Evolutionary conservation across 2,888 invertebrate genomes (phyloP).

Genomic region (Rhagophthalmus giganteus): DNA sequence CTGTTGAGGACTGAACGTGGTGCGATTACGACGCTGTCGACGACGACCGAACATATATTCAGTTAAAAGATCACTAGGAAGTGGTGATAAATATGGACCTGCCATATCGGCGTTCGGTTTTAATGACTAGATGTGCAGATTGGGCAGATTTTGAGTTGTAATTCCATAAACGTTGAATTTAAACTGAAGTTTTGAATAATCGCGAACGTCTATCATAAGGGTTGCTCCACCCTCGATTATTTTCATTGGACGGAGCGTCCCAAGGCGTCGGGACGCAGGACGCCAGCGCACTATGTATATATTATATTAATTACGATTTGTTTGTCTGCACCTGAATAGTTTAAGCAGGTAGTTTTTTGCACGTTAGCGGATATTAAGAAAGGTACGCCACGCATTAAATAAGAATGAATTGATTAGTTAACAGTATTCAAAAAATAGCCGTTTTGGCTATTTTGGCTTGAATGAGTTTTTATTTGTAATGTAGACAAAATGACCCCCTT

Average conservation of each 20-base stretch:
- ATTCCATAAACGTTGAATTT: slow-evolving; percentile 29
- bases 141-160: slow-evolving; percentile 5
- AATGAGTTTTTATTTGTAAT: too few relatives aligned
- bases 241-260: slow-evolving; percentile 49
- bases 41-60: slow-evolving; percentile 92
- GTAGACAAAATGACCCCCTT: too few relatives aligned
- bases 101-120: slow-evolving; percentile 63
- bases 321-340: too few relatives aligned
- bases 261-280: slow-evolving; percentile 52
- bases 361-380: too few relatives aligned
- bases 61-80: slow-evolving; percentile 85
- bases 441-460: too few relatives aligned
- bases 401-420: too few relatives aligned
- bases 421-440: too few relatives aligned
- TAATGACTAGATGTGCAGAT: background rate
- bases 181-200: slow-evolving; percentile 39
- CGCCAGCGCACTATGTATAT: slow-evolving; percentile 54
- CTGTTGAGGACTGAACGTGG: slow-evolving; percentile 93
- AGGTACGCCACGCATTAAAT: too few relatives aligned
- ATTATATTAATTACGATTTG: too few relatives aligned
- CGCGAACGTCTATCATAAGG: slow-evolving; percentile 38
- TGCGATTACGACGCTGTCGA: slow-evolving; percentile 85
- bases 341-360: too few relatives aligned
- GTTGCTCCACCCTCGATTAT: slow-evolving; percentile 51
- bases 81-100: slow-evolving; percentile 81